A percentile compares a stretch with the other conserved stretches of the same genome.
Evolutionary conservation across 2,113 vertebrate species (phyloP).

Genomic region (Grallaria varia): DNA sequence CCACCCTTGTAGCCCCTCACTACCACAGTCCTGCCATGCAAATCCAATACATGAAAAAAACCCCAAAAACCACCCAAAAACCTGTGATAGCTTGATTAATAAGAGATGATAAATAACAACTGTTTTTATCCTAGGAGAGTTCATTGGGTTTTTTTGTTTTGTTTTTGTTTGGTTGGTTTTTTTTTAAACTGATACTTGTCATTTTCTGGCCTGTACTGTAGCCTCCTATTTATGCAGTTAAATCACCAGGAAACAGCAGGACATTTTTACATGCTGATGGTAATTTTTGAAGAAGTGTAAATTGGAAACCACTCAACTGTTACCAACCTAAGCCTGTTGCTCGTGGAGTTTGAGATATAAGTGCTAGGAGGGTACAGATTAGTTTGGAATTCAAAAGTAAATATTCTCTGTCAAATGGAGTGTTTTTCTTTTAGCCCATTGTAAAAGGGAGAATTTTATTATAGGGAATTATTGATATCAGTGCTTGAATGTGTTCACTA

Average conservation of each 20-base stretch:
- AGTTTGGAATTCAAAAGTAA: background rate
- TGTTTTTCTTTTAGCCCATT: background rate
- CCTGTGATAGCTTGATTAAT: background rate
- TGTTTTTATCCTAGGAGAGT: background rate
- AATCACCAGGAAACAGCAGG: background rate
- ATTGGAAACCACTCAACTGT: background rate
- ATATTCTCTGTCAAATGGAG: background rate
- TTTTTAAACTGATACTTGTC: background rate
- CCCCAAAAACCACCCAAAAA: background rate
- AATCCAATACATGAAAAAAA: background rate
- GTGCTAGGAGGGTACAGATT: background rate
- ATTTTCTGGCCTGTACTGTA: background rate
- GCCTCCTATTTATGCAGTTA: background rate
- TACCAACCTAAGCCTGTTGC: background rate
- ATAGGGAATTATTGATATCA: background rate
- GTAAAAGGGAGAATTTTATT: background rate
- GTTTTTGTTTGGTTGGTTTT: background rate
- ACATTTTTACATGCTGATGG: background rate
- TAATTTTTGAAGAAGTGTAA: background rate
- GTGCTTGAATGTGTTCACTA: background rate
- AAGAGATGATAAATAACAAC: background rate
- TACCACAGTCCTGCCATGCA: background rate
- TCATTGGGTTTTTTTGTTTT: background rate
- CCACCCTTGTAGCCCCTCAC: background rate
- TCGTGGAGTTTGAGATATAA: background rate